These are phyloP conservation scores for Barnardius zonarius DNA, from an alignment of 2,113 vertebrate genomes.

Conservation along the genomic window DNA sequence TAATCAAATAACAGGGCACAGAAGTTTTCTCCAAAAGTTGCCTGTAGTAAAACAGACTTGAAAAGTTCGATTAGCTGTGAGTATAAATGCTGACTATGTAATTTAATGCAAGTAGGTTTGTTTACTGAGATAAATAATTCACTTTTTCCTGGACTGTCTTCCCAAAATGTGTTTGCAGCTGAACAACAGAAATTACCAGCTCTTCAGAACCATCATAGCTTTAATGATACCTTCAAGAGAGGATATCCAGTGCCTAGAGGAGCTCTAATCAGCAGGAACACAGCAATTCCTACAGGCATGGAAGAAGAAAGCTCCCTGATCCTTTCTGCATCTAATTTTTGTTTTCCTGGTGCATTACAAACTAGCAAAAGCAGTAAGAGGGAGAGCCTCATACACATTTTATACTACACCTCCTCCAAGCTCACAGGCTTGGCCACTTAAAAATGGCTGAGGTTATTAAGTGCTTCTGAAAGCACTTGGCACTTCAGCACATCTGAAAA, in stretches of 20 bases:
- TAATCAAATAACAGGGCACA: not conserved
- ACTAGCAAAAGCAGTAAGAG: not conserved
- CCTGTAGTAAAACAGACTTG: not conserved
- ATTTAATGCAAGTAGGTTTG: not conserved
- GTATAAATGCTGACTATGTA: not conserved
- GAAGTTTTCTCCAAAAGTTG: not conserved
- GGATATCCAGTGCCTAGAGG: not conserved
- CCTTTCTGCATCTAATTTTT: not conserved
- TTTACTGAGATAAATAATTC: not conserved
- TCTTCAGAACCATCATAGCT: not conserved
- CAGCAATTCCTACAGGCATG: not conserved
- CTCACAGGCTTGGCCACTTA: not conserved
- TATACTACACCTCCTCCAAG: not conserved
- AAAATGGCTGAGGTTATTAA: not conserved
- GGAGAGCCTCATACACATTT: accelerated
- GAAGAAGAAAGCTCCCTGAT: not conserved
- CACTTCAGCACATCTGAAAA: not conserved
- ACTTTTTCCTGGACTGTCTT: not conserved
- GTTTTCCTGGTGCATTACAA: not conserved
- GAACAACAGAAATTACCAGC: not conserved
- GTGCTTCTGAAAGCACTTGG: not conserved
- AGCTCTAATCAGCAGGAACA: not conserved
- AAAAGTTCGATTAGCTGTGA: not conserved
- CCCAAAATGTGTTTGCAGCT: not conserved
- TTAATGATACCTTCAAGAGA: not conserved